phyloP scores from a whole-genome alignment of 2,888 invertebrate species.

The Pantelozetes paolii region DNA sequence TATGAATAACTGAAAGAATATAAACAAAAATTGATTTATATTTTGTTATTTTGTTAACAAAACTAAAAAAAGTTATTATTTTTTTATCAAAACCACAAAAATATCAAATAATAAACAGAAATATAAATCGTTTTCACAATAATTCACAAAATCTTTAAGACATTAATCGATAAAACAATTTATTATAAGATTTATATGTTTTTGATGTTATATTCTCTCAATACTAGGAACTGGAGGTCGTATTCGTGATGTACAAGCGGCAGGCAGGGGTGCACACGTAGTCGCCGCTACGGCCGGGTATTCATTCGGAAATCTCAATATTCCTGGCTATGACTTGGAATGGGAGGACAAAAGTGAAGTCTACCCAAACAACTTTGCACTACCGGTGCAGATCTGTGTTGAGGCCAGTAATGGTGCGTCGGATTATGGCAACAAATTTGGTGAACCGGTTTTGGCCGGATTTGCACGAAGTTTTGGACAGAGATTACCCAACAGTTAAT shows the following conservation, averaged over 20 bases:
- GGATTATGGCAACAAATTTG: constrained; percentile 98
- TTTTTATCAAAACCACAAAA: too few relatives aligned
- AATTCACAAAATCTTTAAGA: too few relatives aligned
- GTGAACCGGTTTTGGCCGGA: constrained; percentile 87
- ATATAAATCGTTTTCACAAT: too few relatives aligned
- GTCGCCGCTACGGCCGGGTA: constrained; percentile 96
- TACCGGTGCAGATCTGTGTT: constrained; percentile 79
- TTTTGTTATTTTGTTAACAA: too few relatives aligned
- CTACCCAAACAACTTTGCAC: constrained; percentile 86
- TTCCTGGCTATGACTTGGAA: constrained; percentile 77
- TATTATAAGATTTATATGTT: not conserved
- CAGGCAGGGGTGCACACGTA: constrained; percentile 87
- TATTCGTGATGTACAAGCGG: constrained; percentile 88
- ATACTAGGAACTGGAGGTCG: constrained; percentile 92
- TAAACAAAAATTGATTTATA: too few relatives aligned
- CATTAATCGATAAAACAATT: too few relatives aligned
- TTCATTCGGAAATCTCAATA: constrained; percentile 83
- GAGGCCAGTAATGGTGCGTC: constrained; percentile 97
- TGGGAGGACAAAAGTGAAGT: constrained; percentile 70
- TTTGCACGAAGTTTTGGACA: constrained; percentile 88
- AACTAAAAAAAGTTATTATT: too few relatives aligned
- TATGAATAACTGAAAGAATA: too few relatives aligned
- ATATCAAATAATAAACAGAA: too few relatives aligned
- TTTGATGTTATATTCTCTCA: too few relatives aligned
- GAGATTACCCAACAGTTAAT: constrained; percentile 57